Evolutionary conservation across 2,797 vertebrate genomes (phyloP), one percentile per base, ranked within the genome.

Genomic region (Cottoperca gobio): DNA sequence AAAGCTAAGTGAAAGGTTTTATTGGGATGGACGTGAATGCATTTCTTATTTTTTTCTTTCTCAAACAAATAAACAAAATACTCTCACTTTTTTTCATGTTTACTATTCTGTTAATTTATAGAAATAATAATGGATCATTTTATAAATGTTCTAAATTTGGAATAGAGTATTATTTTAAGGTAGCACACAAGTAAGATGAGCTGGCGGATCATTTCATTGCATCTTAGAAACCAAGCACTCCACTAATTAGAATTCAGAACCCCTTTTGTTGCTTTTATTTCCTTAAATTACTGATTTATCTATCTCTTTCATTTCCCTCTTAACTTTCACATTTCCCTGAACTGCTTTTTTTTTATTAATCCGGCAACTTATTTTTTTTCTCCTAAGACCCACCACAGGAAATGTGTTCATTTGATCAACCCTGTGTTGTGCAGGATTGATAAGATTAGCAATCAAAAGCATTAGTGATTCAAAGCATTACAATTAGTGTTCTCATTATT

Each of bases 391-490:
- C 87, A 84, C 79, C 85, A 86, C 77, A 89, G 71, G 62, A 92
- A 92, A 87, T 88, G 70, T 84, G 81, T 83, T 91, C 76, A 85
- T 94, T 93, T 93, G 90, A 92, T 94, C 86, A 82, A 78, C 82
- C 14, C 83, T 86, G 82, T 84, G 88, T 92, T 93, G 89, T 88
- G 73, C 86, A 77, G 86, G 57, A 80, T 82, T 92, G 93, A 93
- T 92, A 93, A 93, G 91, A 93, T 91, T 89, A 88, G 86, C 85
- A 74, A 88, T 91, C 88, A 91, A 89, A 92, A 85, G 83, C 83
- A 60, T 89, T 89, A 73, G 71, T 64, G 66, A 82, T 86, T 93
- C 81, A 92, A 91, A 93, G 88, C 43, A 23, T 46, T 55, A 78
- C 79, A 87, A 83, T 89, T 80, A 89, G 81, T 79, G 83, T 84